A percentile compares a stretch with the other conserved stretches of the same genome.
Evolutionary conservation across 2,113 vertebrate species (phyloP).

Genomic region (Enhydra lutris): DNA sequence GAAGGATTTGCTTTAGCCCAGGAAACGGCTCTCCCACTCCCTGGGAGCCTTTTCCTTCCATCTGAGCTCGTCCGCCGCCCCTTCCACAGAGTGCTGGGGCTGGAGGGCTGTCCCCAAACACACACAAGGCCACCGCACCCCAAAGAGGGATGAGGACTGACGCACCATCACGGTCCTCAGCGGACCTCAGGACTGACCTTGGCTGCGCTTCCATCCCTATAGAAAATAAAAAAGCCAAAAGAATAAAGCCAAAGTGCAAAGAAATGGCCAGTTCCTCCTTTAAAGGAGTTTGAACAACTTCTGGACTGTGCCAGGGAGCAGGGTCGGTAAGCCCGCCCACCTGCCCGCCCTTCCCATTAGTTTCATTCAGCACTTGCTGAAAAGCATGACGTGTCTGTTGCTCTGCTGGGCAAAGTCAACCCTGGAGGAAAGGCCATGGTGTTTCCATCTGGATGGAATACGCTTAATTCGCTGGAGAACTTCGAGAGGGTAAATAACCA

Average conservation of each 20-base stretch:
- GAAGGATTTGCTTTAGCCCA: neutral
- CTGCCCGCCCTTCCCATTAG: neutral
- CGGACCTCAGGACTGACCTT: fast-evolving
- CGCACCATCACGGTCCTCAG: fast-evolving
- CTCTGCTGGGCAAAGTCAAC: neutral
- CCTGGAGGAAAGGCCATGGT: neutral
- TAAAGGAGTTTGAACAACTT: neutral
- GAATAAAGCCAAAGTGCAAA: neutral
- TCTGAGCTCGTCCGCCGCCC: no score
- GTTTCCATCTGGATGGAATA: neutral
- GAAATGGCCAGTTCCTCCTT: neutral
- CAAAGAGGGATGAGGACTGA: fast-evolving
- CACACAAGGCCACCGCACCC: fast-evolving
- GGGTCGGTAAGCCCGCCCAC: neutral
- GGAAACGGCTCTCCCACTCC: neutral
- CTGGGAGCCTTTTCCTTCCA: no score
- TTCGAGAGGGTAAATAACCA: neutral
- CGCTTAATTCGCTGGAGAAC: neutral
- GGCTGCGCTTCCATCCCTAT: fast-evolving
- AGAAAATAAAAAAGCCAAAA: neutral
- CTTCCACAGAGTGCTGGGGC: neutral
- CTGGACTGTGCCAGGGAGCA: neutral
- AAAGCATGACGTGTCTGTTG: neutral
- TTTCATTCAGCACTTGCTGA: neutral
- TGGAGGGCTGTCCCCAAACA: neutral